Percentiles rank a stretch among this genome's conserved stretches.
These are phyloP conservation scores for Trichosurus vulpecula DNA, from an alignment of 2,797 vertebrate species.

Conservation along the genomic window DNA sequence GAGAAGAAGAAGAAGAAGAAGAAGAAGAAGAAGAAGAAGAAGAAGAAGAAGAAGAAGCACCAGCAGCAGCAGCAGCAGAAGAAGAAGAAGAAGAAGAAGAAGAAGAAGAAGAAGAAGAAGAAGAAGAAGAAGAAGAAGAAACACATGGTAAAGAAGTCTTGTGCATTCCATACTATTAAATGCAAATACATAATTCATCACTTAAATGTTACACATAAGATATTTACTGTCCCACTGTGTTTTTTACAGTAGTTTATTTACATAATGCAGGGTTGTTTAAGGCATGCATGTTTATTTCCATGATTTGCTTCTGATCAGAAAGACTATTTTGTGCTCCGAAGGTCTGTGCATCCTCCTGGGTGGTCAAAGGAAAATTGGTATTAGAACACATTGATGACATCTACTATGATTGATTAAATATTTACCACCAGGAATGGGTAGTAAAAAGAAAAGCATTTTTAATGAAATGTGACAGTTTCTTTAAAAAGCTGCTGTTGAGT, in stretches of 20 bases:
- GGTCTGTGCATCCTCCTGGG: slow-evolving; percentile 1
- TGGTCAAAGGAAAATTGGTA: slow-evolving; percentile 44
- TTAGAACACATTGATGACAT: slow-evolving; percentile 43
- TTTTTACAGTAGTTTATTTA: slow-evolving; percentile 16
- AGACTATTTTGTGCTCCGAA: background rate
- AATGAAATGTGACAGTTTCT: slow-evolving; percentile 58
- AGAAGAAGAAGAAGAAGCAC: too few species aligned
- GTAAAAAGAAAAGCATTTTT: slow-evolving; percentile 36
- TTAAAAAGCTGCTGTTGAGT: slow-evolving; percentile 37
- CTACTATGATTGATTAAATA: slow-evolving; percentile 50
- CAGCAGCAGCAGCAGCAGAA: too few species aligned
- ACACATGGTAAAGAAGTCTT: background rate
- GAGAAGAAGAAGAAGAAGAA: too few species aligned
- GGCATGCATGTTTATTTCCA: background rate
- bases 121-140: too few species aligned
- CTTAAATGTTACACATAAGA: slow-evolving; percentile 43
- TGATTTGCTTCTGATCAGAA: background rate
- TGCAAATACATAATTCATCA: slow-evolving; percentile 9
- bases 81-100: too few species aligned
- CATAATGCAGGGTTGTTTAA: slow-evolving; percentile 5
- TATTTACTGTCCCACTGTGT: background rate
- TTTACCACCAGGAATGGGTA: slow-evolving; percentile 40
- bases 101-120: too few species aligned
- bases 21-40: too few species aligned
- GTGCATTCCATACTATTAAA: slow-evolving; percentile 5